Evolutionary conservation across 1,140 invertebrate species (phyloP).

Genomic region (Fopius arisanus): DNA sequence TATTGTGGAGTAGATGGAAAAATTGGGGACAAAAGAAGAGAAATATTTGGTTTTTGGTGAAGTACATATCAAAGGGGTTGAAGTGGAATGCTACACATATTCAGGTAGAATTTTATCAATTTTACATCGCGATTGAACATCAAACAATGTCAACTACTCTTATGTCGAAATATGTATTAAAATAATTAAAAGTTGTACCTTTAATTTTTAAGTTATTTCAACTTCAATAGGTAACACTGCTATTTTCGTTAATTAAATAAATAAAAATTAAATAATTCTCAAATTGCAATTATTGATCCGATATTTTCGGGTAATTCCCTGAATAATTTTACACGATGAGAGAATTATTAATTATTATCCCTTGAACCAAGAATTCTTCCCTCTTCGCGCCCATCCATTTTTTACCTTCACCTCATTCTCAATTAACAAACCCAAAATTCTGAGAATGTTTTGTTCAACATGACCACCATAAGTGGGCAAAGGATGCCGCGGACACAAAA

Average conservation of each 20-base stretch:
- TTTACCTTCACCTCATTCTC: no score
- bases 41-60: background rate
- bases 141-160: background rate
- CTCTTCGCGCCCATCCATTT: no score
- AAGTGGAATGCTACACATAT: background rate
- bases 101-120: background rate
- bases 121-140: background rate
- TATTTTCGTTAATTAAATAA: no score
- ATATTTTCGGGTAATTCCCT: no score
- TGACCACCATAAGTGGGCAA: background rate
- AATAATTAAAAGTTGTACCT: no score
- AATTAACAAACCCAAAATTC: background rate
- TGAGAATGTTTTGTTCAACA: background rate
- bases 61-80: background rate
- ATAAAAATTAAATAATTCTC: no score
- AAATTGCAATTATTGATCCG: no score
- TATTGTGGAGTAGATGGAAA: background rate
- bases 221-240: no score
- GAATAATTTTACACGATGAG: no score
- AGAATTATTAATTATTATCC: background rate
- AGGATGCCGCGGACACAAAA: background rate
- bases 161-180: background rate
- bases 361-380: no score
- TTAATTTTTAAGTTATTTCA: no score
- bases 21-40: background rate